Evolutionary conservation across 1,140 invertebrate species (phyloP).

Genomic region (Ooceraea biroi): DNA sequence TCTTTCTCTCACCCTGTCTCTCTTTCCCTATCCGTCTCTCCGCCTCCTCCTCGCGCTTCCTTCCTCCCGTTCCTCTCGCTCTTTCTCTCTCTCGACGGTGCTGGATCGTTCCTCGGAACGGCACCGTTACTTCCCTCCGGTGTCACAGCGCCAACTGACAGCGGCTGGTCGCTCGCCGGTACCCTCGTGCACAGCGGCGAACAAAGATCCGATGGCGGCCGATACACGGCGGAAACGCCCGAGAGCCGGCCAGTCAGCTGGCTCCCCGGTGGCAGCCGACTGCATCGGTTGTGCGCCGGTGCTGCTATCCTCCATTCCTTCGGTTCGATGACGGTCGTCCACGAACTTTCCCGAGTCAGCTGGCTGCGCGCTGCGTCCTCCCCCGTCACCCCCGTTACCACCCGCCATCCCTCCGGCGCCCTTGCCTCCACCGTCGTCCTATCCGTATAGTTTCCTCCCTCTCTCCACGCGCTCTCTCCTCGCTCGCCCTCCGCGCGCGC

Average conservation of each 20-base stretch:
- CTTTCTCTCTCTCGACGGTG: constrained; percentile 55
- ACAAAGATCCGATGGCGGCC: constrained; percentile 71
- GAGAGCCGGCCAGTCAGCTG: constrained; percentile 78
- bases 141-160: constrained; percentile 81
- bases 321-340: constrained; percentile 67
- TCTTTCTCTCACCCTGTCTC: neutral
- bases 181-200: constrained; percentile 77
- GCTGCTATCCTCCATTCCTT: constrained; percentile 56
- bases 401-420: neutral
- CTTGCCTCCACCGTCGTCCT: constrained; percentile 33
- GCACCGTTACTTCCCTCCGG: constrained; percentile 73
- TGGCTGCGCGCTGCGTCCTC: constrained; percentile 53
- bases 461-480: neutral
- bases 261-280: constrained; percentile 71
- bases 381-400: neutral
- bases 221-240: constrained; percentile 57
- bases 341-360: constrained; percentile 76
- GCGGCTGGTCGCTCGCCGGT: constrained; percentile 76
- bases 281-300: constrained; percentile 65
- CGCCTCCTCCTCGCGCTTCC: constrained; percentile 17
- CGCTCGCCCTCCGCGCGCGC: constrained; percentile 4
- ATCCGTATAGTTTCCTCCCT: constrained; percentile 34
- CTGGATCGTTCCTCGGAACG: constrained; percentile 65
- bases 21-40: constrained; percentile 47
- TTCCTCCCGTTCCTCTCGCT: constrained; percentile 14